A percentile compares a stretch with the other conserved stretches of the same genome.
phyloP scores from a whole-genome alignment of 2,888 invertebrate genomes.

The Petrophora chlorosata region DNA sequence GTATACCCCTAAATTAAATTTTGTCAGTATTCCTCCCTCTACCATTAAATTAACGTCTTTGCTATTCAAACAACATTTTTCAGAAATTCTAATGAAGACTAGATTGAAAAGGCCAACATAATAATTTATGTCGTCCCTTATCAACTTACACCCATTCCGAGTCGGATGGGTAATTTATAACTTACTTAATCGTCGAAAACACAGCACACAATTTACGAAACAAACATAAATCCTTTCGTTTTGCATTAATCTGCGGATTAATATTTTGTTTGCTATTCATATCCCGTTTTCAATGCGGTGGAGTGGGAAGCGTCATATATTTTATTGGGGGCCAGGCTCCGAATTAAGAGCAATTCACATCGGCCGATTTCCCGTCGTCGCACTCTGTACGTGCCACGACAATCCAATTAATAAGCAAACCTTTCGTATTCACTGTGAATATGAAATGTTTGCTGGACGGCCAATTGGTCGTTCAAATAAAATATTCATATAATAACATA shows the following conservation, averaged over 20 bases:
- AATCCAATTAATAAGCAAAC: conserved; percentile 79
- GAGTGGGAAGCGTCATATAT: conserved; percentile 52
- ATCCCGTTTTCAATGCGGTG: conserved; percentile 52
- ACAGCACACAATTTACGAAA: conserved; percentile 27
- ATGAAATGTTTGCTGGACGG: conserved; percentile 69
- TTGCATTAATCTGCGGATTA: conserved; percentile 44
- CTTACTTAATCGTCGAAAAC: conserved; percentile 25
- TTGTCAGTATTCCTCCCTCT: neutral
- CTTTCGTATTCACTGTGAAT: conserved; percentile 75
- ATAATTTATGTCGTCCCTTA: conserved; percentile 21
- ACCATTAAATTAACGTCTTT: no score
- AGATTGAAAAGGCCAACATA: conserved; percentile 3
- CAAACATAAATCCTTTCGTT: conserved; percentile 31
- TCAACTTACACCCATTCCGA: conserved; percentile 22
- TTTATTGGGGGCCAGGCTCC: conserved; percentile 58
- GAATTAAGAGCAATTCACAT: conserved; percentile 75
- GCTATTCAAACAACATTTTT: neutral
- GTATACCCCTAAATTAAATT: neutral
- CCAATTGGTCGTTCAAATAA: conserved; percentile 71
- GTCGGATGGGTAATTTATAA: conserved; percentile 26
- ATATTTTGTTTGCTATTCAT: conserved; percentile 63
- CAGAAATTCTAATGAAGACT: conserved; percentile 1
- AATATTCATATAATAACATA: conserved; percentile 75
- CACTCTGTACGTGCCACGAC: conserved; percentile 60
- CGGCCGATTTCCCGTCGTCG: conserved; percentile 63